A percentile compares a stretch with the other conserved stretches of the same genome.
These are phyloP conservation scores for Apodemus sylvaticus DNA, from an alignment of 2,113 vertebrate genomes.

Conservation along the genomic window DNA sequence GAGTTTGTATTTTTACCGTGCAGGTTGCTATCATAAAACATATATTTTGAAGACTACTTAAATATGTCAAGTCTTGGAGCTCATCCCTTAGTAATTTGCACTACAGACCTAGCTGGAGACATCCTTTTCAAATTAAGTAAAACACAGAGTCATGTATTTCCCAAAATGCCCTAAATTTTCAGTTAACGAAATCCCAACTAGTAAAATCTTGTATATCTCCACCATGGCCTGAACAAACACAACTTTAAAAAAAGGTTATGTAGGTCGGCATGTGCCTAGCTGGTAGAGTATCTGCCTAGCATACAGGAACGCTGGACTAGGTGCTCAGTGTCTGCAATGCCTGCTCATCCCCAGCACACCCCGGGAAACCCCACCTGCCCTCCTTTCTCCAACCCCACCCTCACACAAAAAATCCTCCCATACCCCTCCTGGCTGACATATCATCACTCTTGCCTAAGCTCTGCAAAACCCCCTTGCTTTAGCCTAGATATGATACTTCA, in stretches of 20 bases:
- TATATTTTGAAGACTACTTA: not conserved
- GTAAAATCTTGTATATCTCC: not conserved
- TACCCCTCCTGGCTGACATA: too few relatives aligned
- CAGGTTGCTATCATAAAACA: slow-evolving; percentile 5
- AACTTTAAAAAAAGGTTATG: not conserved
- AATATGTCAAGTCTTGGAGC: not conserved
- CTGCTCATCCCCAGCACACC: too few relatives aligned
- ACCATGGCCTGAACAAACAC: not conserved
- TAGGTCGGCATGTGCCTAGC: not conserved
- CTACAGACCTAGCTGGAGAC: not conserved
- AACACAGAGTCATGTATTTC: slow-evolving; percentile 3
- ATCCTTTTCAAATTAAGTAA: not conserved
- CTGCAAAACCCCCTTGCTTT: too few relatives aligned
- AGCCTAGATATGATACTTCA: too few relatives aligned
- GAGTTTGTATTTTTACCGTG: not conserved
- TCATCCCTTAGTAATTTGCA: not conserved
- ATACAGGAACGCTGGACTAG: not conserved
- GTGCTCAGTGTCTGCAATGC: too few relatives aligned
- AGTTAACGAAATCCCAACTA: not conserved
- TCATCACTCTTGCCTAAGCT: too few relatives aligned
- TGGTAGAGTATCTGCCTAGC: not conserved
- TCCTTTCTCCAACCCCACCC: too few relatives aligned
- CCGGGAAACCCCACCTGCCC: too few relatives aligned
- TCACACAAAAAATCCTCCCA: too few relatives aligned
- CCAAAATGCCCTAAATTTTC: not conserved